Evolutionary conservation across 2,888 invertebrate species (phyloP).

Genomic region (Drosophila aldrichi): DNA sequence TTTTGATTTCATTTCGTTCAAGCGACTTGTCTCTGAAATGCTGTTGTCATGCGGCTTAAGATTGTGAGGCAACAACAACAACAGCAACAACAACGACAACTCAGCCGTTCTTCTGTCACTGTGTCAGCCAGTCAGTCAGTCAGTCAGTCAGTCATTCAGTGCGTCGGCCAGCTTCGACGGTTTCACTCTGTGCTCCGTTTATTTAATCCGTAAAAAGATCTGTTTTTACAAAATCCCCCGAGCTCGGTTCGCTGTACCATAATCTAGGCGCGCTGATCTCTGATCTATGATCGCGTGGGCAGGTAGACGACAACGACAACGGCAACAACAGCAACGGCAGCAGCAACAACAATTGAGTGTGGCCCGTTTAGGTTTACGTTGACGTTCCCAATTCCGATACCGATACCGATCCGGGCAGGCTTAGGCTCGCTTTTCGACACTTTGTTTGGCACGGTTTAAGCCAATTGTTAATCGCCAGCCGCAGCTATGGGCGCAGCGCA

Average conservation of each 20-base stretch:
- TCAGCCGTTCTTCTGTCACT: slow-evolving; percentile 19
- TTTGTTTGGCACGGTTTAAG: slow-evolving; percentile 79
- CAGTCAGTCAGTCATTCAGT: slow-evolving; percentile 9
- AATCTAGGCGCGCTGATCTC: slow-evolving; percentile 64
- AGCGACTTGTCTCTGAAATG: slow-evolving; percentile 30
- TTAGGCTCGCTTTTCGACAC: slow-evolving; percentile 81
- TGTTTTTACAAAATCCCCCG: slow-evolving; percentile 76
- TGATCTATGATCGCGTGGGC: slow-evolving; percentile 66
- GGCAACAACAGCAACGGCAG: slow-evolving; percentile 4
- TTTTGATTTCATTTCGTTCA: slow-evolving; percentile 1
- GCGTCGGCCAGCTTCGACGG: background rate
- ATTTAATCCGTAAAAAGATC: slow-evolving; percentile 80
- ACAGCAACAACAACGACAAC: background rate
- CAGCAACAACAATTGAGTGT: slow-evolving; percentile 31
- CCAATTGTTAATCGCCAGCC: slow-evolving; percentile 74
- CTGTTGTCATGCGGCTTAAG: slow-evolving; percentile 42
- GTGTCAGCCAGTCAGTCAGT: slow-evolving; percentile 13
- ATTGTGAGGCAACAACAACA: slow-evolving; percentile 8
- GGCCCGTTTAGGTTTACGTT: slow-evolving; percentile 19
- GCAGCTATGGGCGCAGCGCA: background rate
- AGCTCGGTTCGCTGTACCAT: slow-evolving; percentile 46
- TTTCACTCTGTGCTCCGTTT: slow-evolving; percentile 52
- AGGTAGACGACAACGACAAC: slow-evolving; percentile 46
- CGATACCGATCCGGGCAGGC: slow-evolving; percentile 57
- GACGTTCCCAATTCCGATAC: slow-evolving; percentile 36